These are phyloP conservation scores for Paratilapia polleni DNA, from an alignment of 2,113 vertebrate species.

Conservation along the genomic window DNA sequence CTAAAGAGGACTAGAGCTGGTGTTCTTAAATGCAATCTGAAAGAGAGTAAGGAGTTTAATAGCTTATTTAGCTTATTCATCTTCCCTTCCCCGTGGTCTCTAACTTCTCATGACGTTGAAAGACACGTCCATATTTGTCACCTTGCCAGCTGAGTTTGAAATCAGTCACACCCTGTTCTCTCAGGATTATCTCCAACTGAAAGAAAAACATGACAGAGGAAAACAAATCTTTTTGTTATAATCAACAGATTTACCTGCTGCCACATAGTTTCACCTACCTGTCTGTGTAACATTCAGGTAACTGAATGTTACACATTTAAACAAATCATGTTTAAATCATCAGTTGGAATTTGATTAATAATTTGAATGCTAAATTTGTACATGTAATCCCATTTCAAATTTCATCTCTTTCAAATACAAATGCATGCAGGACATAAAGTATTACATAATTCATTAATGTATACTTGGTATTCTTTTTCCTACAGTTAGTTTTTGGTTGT, in stretches of 20 bases:
- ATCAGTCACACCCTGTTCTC: not conserved
- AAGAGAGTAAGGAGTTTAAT: not conserved
- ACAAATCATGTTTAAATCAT: not conserved
- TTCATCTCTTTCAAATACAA: not conserved
- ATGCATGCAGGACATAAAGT: not conserved
- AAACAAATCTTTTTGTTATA: not conserved
- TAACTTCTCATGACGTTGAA: not conserved
- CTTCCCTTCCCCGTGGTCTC: fast-evolving
- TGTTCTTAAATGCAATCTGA: not conserved
- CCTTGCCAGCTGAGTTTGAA: slow-evolving; percentile 21
- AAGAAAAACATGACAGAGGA: not conserved
- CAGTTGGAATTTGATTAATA: not conserved
- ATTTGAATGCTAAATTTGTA: not conserved
- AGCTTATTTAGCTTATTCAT: not conserved
- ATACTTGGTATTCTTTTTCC: not conserved
- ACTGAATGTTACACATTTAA: too few relatives aligned
- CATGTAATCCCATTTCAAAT: not conserved
- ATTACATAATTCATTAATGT: not conserved
- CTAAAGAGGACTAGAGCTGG: not conserved
- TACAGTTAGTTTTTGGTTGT: not conserved
- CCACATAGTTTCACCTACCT: too few relatives aligned
- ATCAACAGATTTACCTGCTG: too few relatives aligned
- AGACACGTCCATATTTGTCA: not conserved
- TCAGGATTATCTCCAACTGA: not conserved
- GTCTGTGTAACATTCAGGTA: not conserved